Percentiles rank a stretch among this genome's conserved stretches.
Evolutionary conservation across 2,888 invertebrate genomes (phyloP).

Genomic region (Cyclophora punctaria): DNA sequence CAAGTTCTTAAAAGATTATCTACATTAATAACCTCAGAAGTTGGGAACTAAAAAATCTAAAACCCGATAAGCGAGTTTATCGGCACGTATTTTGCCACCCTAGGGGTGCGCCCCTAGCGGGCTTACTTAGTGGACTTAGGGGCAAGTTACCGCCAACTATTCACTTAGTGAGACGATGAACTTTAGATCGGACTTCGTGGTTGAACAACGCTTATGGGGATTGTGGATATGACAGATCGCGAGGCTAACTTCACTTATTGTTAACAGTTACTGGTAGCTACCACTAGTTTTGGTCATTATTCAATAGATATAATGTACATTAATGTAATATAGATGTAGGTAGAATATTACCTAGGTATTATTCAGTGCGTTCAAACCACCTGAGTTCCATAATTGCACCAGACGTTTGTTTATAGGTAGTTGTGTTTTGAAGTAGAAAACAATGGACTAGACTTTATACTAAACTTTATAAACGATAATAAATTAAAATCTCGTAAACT

Average conservation of each 20-base stretch:
- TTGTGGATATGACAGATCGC: not conserved
- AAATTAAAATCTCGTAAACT: too few relatives aligned
- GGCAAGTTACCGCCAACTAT: constrained; percentile 35
- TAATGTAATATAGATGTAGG: not conserved
- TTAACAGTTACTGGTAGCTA: too few relatives aligned
- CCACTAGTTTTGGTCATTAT: not conserved
- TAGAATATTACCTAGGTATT: too few relatives aligned
- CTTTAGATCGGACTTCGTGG: constrained; percentile 24
- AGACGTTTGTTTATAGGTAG: too few relatives aligned
- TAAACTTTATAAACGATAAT: too few relatives aligned
- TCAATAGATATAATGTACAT: not conserved
- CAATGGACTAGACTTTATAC: too few relatives aligned
- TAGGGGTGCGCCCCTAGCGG: constrained; percentile 20
- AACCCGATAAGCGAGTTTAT: constrained; percentile 18
- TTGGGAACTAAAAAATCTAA: constrained; percentile 16
- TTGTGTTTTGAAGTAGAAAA: too few relatives aligned
- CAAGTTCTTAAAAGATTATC: not conserved
- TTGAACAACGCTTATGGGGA: not conserved
- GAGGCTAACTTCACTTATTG: too few relatives aligned
- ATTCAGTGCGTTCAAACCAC: too few relatives aligned
- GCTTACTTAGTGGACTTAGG: constrained; percentile 39
- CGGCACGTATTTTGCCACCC: constrained; percentile 23
- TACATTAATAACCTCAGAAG: constrained; percentile 6
- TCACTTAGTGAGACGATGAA: constrained; percentile 36
- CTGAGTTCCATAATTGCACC: too few relatives aligned